Evolutionary conservation across 2,113 vertebrate species (phyloP).

Genomic region (Cottus gobio): DNA sequence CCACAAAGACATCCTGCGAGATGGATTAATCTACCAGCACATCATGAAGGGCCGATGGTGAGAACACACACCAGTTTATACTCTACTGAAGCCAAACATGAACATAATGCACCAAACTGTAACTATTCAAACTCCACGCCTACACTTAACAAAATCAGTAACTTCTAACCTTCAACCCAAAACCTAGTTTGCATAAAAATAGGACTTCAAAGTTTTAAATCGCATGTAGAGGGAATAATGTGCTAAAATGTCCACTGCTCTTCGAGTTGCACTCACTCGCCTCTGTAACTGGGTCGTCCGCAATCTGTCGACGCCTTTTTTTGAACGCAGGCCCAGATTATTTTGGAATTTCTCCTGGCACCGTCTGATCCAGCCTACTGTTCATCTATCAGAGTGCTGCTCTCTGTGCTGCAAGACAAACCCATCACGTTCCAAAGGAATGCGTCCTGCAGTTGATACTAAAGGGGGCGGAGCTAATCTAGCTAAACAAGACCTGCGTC

Average conservation of each 20-base stretch:
- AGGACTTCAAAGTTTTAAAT: not conserved
- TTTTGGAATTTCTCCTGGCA: conserved; percentile 30
- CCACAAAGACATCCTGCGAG: conserved; percentile 92
- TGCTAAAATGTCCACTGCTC: not conserved
- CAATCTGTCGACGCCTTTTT: conserved; percentile 33
- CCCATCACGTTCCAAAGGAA: conserved; percentile 18
- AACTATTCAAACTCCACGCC: not conserved
- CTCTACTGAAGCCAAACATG: not conserved
- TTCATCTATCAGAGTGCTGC: conserved; percentile 14
- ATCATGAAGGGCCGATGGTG: conserved; percentile 95
- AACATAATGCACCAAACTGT: not conserved
- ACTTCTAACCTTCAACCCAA: not conserved
- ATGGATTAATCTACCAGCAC: conserved; percentile 90
- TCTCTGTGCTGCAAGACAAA: conserved; percentile 23
- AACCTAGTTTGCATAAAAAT: not conserved
- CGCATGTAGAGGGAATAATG: not conserved
- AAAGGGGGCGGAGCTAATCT: not conserved
- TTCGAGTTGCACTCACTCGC: not conserved
- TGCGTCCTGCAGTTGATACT: conserved; percentile 1
- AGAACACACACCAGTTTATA: conserved; percentile 47
- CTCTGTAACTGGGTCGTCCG: conserved; percentile 15
- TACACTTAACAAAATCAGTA: not conserved
- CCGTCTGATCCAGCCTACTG: conserved; percentile 5
- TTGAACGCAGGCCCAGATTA: conserved; percentile 25
- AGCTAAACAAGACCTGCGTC: not conserved